Base-by-base conservation (phyloP, 2,113 vertebrate genomes). In the Varanus salvator region DNA sequence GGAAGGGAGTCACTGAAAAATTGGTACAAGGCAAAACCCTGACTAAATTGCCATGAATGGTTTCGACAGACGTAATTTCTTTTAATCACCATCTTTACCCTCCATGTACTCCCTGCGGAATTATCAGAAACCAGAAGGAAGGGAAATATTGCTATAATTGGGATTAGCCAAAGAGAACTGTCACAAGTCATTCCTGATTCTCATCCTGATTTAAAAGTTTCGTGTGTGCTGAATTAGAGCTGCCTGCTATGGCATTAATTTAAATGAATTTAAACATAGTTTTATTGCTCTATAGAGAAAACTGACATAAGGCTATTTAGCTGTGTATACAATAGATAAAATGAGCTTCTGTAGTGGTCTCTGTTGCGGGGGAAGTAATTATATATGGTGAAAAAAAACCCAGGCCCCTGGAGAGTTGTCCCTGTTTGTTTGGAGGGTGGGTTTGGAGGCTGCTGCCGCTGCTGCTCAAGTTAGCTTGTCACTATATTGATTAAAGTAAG, bases 351-450 rank as follows among this genome's bases (percentile, higher is more conserved):
- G 92, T 78, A 21, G 91, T 94, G 84, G 89, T 88, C 87, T 92
- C 71, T 84, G 1, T 93, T 95, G 80, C 88, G 87, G 38, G 50
- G 15, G 68, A 94, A 95, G 48, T n/a, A 86, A 69, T 95, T 95
- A 90, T 72, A 8, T 81, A 66, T 8, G 1, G 83, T 75, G 74
- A 44, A 44, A 93, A 88, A 94, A n/a, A 29, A 1, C 82, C 15
- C 86, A 90, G 48, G 74, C 19, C 85, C 93, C 86, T 66, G 76
- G 77, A 89, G 86, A 94, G 94, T 93, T 84, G 27, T 93, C 88
- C 44, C 21, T 90, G 81, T 88, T 94, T 0, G 0, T 94, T 80
- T 90, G 23, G 3, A 95, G 31, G 75, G 80, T 23, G 34, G 76
- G 2, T 0, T 87, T 25, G 89, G 12, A 29, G 87, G 86, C 57